These are phyloP conservation scores for Yponomeuta plumbellus DNA, from an alignment of 2,888 invertebrate genomes.

Conservation along the genomic window DNA sequence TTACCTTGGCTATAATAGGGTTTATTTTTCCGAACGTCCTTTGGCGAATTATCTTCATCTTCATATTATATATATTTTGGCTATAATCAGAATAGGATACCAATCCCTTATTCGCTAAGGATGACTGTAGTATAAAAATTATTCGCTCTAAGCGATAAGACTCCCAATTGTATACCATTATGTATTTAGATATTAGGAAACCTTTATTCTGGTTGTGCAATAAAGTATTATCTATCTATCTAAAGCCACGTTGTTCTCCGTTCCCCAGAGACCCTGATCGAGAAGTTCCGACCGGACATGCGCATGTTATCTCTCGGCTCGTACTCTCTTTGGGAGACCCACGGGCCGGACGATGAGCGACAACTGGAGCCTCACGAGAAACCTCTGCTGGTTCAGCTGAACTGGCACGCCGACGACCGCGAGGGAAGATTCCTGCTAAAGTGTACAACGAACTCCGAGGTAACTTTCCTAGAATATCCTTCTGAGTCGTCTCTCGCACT, in stretches of 20 bases:
- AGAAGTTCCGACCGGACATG: slow-evolving; percentile 99
- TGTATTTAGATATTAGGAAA: no score
- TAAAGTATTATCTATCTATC: no score
- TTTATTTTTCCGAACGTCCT: no score
- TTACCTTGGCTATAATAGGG: no score
- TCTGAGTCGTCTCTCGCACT: background rate
- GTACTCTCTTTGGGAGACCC: slow-evolving; percentile 85
- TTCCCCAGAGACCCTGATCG: slow-evolving; percentile 88
- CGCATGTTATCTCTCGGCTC: slow-evolving; percentile 90
- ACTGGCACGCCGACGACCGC: slow-evolving; percentile 99
- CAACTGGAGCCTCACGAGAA: slow-evolving; percentile 93
- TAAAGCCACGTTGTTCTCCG: background rate
- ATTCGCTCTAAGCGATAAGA: no score
- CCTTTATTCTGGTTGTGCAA: no score
- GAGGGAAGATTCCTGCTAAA: slow-evolving; percentile 97
- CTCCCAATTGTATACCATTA: no score
- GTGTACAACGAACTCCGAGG: slow-evolving; percentile 90
- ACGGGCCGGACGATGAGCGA: slow-evolving; percentile 90
- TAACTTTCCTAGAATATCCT: slow-evolving; percentile 36
- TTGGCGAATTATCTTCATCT: no score
- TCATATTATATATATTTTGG: no score
- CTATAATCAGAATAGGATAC: no score
- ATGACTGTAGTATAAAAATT: no score
- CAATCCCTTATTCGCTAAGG: no score
- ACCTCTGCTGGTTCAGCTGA: slow-evolving; percentile 96